Base-by-base conservation (phyloP, 2,888 invertebrate species). In the Apodemia zela region DNA sequence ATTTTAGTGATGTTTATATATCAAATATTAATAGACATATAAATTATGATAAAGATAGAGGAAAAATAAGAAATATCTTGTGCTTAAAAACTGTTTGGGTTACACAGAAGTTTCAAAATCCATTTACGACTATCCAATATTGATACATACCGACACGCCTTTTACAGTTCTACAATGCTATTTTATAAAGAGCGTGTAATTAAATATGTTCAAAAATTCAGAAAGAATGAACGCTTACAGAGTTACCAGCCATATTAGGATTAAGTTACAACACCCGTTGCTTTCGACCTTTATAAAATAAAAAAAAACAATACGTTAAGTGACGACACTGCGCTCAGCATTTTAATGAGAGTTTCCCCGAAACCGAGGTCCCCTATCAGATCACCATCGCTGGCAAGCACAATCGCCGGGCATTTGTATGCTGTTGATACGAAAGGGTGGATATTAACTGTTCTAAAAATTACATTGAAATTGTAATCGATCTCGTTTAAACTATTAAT, bases 331-430 rank as follows among this genome's bases (percentile, higher is more conserved):
- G 18, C 18, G 49, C 18, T 11, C 4, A 49, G 49, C 49, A 49
- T 49, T 17, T 17, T 49, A 49, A 49, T 49, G 49, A 11, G 17
- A 49, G 10, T 49, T 49, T 49, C 49, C 18, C 49, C 17, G 49
- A 49, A 49, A 49, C 18, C 18, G 18, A 10, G 49, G 49, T 10
- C 49, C 49, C 51, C 13, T 21, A 51, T 51, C 18, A 7, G 51
- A 51, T 51, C 21, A 25, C 11, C 18, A 21, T 51, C 21, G 51
- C 51, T 18, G 21, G 51, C 25, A 51, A 49, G 21, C 51, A 51
- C 51, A 51, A 51, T 51, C 51, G 51, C 51, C 15, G 51, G 13
- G 21, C 51, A 51, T 49, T 49, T 51, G 51, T 51, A 51, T 51
- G 18, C 18, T 51, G 18, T 51, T 6, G 51, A 1, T 7, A 11